Conservation (phyloP, 2,888 invertebrate genomes). For the Stictocephala bisonia region DNA sequence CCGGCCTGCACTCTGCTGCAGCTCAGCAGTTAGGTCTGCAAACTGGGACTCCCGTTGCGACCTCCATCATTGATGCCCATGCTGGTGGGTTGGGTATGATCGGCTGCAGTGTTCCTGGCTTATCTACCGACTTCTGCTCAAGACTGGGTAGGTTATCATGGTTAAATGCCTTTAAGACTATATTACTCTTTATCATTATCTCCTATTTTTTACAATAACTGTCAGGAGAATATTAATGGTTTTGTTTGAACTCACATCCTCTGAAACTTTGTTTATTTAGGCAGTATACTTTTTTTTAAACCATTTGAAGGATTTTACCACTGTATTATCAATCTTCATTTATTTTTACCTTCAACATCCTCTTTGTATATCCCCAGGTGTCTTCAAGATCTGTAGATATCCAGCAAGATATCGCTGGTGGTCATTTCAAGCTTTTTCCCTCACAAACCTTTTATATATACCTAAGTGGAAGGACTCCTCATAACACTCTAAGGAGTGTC, state of each 20-base stretch:
- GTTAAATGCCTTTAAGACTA: neutral
- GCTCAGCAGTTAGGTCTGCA: conserved; percentile 78
- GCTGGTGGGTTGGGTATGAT: conserved; percentile 88
- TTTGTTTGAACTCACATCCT: neutral
- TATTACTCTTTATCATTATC: neutral
- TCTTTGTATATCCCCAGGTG: too few relatives aligned
- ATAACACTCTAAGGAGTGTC: too few relatives aligned
- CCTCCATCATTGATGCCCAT: conserved; percentile 95
- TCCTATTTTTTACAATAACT: neutral
- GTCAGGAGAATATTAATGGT: neutral
- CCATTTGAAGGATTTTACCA: too few relatives aligned
- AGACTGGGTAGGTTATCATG: conserved; percentile 66
- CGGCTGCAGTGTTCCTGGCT: conserved; percentile 60
- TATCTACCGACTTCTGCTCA: conserved; percentile 65
- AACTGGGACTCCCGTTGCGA: conserved; percentile 82
- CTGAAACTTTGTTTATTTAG: neutral
- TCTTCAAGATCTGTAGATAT: too few relatives aligned
- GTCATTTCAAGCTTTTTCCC: too few relatives aligned
- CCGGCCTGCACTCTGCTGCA: conserved; percentile 71
- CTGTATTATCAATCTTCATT: too few relatives aligned
- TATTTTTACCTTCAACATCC: too few relatives aligned
- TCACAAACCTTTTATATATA: too few relatives aligned
- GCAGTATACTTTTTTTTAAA: neutral
- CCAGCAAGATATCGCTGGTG: too few relatives aligned
- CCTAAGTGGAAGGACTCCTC: too few relatives aligned